Base-by-base conservation (phyloP, 2,113 vertebrate genomes). In the Morone chrysops region DNA sequence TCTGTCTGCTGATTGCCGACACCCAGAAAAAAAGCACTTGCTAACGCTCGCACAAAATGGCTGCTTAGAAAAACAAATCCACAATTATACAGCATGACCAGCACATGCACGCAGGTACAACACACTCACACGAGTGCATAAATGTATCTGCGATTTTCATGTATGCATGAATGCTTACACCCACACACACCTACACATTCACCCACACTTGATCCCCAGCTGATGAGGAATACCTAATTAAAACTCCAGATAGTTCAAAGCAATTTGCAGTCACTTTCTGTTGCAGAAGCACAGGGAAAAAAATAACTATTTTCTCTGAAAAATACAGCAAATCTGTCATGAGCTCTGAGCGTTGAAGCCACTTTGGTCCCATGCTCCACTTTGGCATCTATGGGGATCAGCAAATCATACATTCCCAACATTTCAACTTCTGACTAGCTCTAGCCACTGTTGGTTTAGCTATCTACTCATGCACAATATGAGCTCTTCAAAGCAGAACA, bases 161-260 rank as follows among this genome's bases (percentile, higher is more conserved):
- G 74, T 43, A 54, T 8, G 78, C 80, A n/a, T 67, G 65, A 18
- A 51, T 53, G 45, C 75, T 45, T 67, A 70, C 70, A 38, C 69
- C 48, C 48, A 10, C 48, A 17, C 43, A 41, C 71, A 70, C 80
- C 56, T 67, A 53, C 70, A 6, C 47, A 10, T 73, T 74, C 61
- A 13, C 50, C 40, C 80, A 81, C 76, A 54, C 79, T 53, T 48
- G 14, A 45, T 75, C 71, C 83, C 87, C 78, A 45, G 75, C 31
- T 87, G 90, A 91, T 81, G 80, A 92, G 66, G 78, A 90, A 89
- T 67, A 79, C 76, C 89, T 92, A 92, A 94, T 94, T 94, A 94
- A 92, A 94, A 92, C 89, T 92, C 87, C 60, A 66, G 75, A 86
- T 78, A 88, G 89, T 93, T 94, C 90, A 93, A 94, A 92, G 90